Percentiles rank a stretch among this genome's conserved stretches.
phyloP scores from a whole-genome alignment of 1,140 invertebrate species.

The Callitettix versicolor region DNA sequence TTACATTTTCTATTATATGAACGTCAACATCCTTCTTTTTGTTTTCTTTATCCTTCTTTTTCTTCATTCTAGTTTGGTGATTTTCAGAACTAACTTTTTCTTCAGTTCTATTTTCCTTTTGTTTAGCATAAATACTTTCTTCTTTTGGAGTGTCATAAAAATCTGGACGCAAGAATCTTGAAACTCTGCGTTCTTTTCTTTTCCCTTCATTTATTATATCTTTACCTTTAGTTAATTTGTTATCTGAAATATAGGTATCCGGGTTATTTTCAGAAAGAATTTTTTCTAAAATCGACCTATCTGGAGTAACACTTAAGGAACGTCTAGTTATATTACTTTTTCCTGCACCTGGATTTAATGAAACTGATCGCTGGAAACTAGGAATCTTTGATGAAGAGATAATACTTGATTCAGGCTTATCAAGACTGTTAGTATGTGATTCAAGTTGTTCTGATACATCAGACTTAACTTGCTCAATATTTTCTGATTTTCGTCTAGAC shows the following conservation, averaged over 20 bases:
- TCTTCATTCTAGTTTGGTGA: slow-evolving; percentile 22
- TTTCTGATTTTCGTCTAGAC: no score
- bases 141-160: slow-evolving; percentile 63
- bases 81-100: slow-evolving; percentile 20
- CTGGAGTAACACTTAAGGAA: slow-evolving; percentile 9
- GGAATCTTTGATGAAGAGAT: neutral
- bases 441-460: no score
- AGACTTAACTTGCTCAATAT: no score
- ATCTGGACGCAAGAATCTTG: slow-evolving; percentile 61
- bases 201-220: neutral
- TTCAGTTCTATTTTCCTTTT: slow-evolving; percentile 26
- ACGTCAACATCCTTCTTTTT: no score
- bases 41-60: slow-evolving; percentile 36
- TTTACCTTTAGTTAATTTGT: neutral
- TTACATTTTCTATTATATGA: no score
- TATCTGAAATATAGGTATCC: neutral
- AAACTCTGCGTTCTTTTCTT: slow-evolving; percentile 40
- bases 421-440: no score
- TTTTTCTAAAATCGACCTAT: slow-evolving; percentile 12
- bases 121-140: slow-evolving; percentile 54
- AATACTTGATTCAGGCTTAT: no score
- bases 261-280: slow-evolving; percentile 9
- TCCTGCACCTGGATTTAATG: neutral
- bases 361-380: slow-evolving; percentile 10
- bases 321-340: neutral